Base-by-base conservation (phyloP, 1,140 invertebrate genomes). In the Nixonia krombeini region DNA sequence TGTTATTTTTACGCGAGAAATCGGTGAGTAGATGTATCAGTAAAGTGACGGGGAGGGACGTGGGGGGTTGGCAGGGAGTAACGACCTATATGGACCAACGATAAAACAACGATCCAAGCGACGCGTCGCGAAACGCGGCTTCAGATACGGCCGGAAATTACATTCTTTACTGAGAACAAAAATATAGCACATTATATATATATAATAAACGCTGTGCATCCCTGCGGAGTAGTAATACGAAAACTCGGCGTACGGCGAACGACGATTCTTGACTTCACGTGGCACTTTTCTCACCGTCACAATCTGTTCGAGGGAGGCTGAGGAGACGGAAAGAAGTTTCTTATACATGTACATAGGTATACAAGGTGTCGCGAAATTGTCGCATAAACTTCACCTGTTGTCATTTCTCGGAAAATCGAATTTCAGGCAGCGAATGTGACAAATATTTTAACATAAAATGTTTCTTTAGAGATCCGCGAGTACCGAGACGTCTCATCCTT, bases 241-340 rank as follows among this genome's bases (percentile, higher is more conserved):
- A 68, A 55, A 38, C 12, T 21, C 21, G 8, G 8, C 7, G 23
- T 41, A 47, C 41, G 16, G 40, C 38, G 37, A 51, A 53, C 45
- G 45, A 35, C 58, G 76, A 82, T 80, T 80, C 64, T 68, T 71
- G 65, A 74, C 70, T 79, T 76, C 67, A 67, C 74, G 69, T 69
- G 75, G 49, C 56, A 67, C 63, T 79, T 75, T 80, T 75, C 73
- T 74, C 73, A 70, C 66, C 72, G 47, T 65, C 51, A 52, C 71
- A 69, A 74, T 74, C 72, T 69, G 66, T 68, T 59, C 56, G 42
- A 52, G 40, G 45, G 46, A 61, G 55, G 55, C 45, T 59, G 42
- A 10, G 10, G 26, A 29, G 8, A 28, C 13, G 23, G 12, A 31
- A 23, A 45, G 42, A 45, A 45, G 7, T 65, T 52, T 41, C 37